phyloP scores from a whole-genome alignment of 2,888 invertebrate genomes.

The Abrostola triplasia region DNA sequence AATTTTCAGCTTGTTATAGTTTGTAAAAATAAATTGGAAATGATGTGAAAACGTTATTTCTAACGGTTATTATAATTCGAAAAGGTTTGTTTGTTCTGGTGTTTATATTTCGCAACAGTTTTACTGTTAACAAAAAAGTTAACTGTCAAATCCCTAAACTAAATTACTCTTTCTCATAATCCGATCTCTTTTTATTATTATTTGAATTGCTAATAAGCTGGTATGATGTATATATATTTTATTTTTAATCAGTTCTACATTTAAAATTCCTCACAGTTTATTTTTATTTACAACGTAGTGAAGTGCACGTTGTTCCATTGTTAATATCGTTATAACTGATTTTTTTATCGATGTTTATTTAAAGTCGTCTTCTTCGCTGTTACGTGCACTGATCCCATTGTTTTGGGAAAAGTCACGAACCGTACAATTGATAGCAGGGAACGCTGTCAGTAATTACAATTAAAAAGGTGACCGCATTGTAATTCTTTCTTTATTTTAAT shows the following conservation, averaged over 20 bases:
- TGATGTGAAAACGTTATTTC: conserved; percentile 17
- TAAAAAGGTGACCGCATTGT: conserved; percentile 66
- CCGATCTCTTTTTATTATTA: too few species aligned
- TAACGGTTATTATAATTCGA: neutral
- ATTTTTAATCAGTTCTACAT: neutral
- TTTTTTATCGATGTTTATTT: conserved; percentile 75
- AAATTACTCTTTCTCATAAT: too few species aligned
- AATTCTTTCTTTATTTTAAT: conserved; percentile 54
- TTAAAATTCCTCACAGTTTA: conserved; percentile 8
- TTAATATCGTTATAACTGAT: conserved; percentile 63
- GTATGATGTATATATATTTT: neutral
- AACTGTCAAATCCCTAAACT: too few species aligned
- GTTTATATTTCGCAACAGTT: too few species aligned
- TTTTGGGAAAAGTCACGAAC: conserved; percentile 85
- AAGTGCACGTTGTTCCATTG: conserved; percentile 58
- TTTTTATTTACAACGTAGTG: conserved; percentile 31
- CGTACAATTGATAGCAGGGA: conserved; percentile 71
- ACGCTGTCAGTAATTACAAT: conserved; percentile 73
- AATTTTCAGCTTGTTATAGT: conserved; percentile 27
- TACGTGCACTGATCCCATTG: conserved; percentile 77
- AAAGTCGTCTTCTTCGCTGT: conserved; percentile 70
- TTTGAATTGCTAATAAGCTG: too few species aligned
- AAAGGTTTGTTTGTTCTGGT: too few species aligned
- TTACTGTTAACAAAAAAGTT: too few species aligned
- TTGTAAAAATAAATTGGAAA: conserved; percentile 8